Evolutionary conservation across 2,797 vertebrate genomes (phyloP), one percentile per base, ranked within the genome.

Genomic region (Acrossocheilus fasciatus): DNA sequence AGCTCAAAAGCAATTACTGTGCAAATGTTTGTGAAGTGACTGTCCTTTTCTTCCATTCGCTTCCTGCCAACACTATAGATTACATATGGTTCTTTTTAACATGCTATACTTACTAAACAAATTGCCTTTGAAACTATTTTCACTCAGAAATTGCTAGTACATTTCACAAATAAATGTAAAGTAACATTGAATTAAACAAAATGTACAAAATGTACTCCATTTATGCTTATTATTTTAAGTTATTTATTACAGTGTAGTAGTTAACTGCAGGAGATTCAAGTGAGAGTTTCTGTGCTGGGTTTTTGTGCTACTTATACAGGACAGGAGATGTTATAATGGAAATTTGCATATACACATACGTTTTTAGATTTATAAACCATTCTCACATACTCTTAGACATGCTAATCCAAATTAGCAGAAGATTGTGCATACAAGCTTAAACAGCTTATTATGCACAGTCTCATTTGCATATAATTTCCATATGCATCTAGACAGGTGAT

Each of bases 1-100:
- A 50, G 62, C 20, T 81, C 62, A 68, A 66, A 81, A 68, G 26
- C 62, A 81, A 68, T 68, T 68, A 68, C 43, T 81, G 78, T 68
- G 10, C 43, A 81, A 81, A 81, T 45, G n/a, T 68, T 68, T 30
- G n/a, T 81, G 78, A 43, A 50, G 8, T 20, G 59, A 80, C 59
- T 4, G 10, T 12, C 30, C 17, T 62, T 41, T 43, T 64, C 43
- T 68, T 81, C 12, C 41, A 68, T 34, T 14, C 1, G 1, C 52
- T 34, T 47, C 17, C 11, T 68, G 26, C 5, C 59, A 81, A 26
- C 39, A 26, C 30, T 52, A 41, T n/a, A n/a, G 11, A 59, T 59
- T 57, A 59, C 34, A 41, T 59, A 4, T 26, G 10, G 12, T 10
- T 2, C 34, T 20, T 69, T 69, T 69, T 36, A 69, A 39, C 18